Base-by-base conservation (phyloP, 1,140 invertebrate genomes). In the Neuroterus valhalla region DNA sequence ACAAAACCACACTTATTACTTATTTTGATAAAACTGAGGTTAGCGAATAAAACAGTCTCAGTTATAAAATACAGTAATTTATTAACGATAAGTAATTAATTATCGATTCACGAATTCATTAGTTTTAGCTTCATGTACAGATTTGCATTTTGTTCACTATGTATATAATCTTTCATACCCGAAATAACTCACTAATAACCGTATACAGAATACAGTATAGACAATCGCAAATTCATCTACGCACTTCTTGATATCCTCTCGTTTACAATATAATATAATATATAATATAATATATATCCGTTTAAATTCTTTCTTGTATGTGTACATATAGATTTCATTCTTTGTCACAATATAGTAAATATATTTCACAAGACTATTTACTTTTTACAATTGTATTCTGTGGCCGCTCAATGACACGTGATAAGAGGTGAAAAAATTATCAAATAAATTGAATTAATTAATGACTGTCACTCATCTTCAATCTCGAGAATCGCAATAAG, bases 1-100 rank as follows among this genome's bases (percentile, higher is more conserved):
- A 6, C 1, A 31, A 31, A 31, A 5, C 31, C 0, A 31, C 31
- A 31, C n/a, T n/a, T n/a, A n/a, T n/a, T n/a, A n/a, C n/a, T n/a
- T n/a, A n/a, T n/a, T n/a, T n/a, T n/a, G n/a, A n/a, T n/a, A n/a
- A n/a, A n/a, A n/a, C n/a, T n/a, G n/a, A n/a, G n/a, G n/a, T n/a
- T 38, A 8, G 4, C 1, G 11, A 26, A 62, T 31, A 62, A 14
- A 26, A 62, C 14, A 31, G 6, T 23, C 14, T 6, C n/a, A 14
- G 77, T 82, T 85, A 82, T 84, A 85, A 85, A 85, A 85, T 85
- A 85, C 81, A 82, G 71, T 78, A 75, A 80, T 79, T 83, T 83
- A 82, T 81, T 82, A 78, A 82, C 77, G 81, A 77, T 81, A 74
- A 74, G 74, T 74, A 78, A 67, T 82, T 70, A 78, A 80, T 70